Base-by-base conservation (phyloP, 2,113 vertebrate species). In the Macaca fascicularis region DNA sequence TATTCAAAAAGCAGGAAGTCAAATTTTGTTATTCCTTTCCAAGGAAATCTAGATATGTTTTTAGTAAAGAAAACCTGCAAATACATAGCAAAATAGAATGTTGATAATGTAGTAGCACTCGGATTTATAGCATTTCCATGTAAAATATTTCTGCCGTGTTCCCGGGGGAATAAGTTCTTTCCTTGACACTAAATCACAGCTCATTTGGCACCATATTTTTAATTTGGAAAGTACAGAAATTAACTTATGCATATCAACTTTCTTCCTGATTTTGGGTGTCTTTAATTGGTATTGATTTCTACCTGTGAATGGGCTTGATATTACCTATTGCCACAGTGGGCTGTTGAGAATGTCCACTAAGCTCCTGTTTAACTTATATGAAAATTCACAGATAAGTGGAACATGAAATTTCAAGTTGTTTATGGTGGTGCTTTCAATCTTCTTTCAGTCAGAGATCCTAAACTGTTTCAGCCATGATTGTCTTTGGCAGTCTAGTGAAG, bases 301-400 rank as follows among this genome's bases (percentile, higher is more conserved):
- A n/a, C 93, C 69, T 74, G 20, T 86, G 38, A 69, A 90, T 88
- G 22, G 5, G 3, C 55, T 90, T 86, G 40, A 35, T 80, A 81
- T 50, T 97, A 90, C 69, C 55, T 45, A 7, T 61, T 94, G 83
- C n/a, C 30, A 82, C n/a, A 74, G 35, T 93, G 90, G 79, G 20
- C 89, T 83, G 35, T 91, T 61, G 59, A 19, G 27, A 20, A 57
- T 48, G 5, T 79, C 20, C 67, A 40, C 72, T 81, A 30, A 69
- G 23, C 8, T 16, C 69, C 74, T 48, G 22, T 80, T 50, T 75
- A 22, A 87, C 40, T n/a, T 16, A 0, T 0, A 12, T 69, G 35
- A 89, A 97, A 94, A 95, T 85, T 30, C 52, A 79, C 22, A 70
- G 55, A 90, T 89, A 40, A 30, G 1, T 94, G 45, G 25, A 45